Base-by-base conservation (phyloP, 2,888 invertebrate species). In the Drosophila nr. perissopoda region DNA sequence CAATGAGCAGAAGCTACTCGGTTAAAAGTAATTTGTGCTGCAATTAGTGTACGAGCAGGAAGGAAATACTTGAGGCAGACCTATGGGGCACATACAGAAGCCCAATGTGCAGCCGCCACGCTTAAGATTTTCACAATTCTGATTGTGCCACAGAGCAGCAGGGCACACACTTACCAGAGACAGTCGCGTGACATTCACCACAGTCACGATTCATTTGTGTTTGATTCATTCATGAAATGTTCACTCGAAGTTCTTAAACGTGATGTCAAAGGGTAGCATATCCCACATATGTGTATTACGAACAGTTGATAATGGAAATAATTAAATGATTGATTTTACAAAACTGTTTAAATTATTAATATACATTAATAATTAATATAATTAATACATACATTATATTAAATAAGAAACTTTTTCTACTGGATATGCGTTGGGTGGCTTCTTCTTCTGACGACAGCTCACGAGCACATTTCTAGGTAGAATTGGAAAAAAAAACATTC, bases 21-120 rank as follows among this genome's bases (percentile, higher is more conserved):
- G 60, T 72, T 75, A 67, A 69, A 76, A 76, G 86, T 83, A 86
- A 88, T 84, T 88, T 88, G 83, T 88, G 73, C 69, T 68, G 80
- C 83, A 84, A 86, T 84, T 83, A 86, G 80, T 59, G 68, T 31
- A 54, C 63, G 59, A 58, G 73, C 38, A 59, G 70, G 52, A 82
- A 76, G 82, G 77, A 79, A 85, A 54, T 58, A 71, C 68, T 78
- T 68, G 52, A 51, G 64, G 65, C 51, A 61, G 77, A 64, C 62
- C 62, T 57, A 54, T 56, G 59, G 27, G 63, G 18, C 67, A 66
- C 57, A 53, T 29, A 52, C 16, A 25, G 45, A 25, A 45, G 45
- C 45, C 51, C 16, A 48, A 51, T 45, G 67, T 61, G 62, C 61
- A 49, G 62, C 67, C 58, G 62, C 65, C 54, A 53, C 38, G 65